Evolutionary conservation across 1,140 invertebrate genomes (phyloP).

Genomic region (Temnothorax longispinosus): DNA sequence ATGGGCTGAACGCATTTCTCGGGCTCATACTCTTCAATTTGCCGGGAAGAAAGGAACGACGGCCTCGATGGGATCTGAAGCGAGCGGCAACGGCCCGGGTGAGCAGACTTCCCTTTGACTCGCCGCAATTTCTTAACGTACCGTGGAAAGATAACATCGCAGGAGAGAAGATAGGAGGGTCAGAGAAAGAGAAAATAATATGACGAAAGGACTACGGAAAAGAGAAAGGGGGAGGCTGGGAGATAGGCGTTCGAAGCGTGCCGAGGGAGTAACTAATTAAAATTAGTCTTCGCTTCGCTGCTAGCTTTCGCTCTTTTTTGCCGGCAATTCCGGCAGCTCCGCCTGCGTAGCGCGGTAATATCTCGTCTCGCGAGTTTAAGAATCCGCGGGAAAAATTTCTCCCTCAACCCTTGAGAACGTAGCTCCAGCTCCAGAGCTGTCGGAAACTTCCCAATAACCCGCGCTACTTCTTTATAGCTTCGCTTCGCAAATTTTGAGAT

Average conservation of each 20-base stretch:
- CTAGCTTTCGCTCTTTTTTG: conserved; percentile 53
- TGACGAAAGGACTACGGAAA: conserved; percentile 21
- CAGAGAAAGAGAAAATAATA: conserved; percentile 51
- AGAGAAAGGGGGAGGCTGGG: conserved; percentile 32
- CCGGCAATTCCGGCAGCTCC: conserved; percentile 35
- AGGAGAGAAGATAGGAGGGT: conserved; percentile 4
- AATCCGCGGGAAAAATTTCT: conserved; percentile 49
- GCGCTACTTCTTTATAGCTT: conserved; percentile 10
- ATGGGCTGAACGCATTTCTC: conserved; percentile 33
- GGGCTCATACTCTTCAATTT: conserved; percentile 55
- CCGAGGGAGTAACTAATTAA: conserved; percentile 66
- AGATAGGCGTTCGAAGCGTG: conserved; percentile 42
- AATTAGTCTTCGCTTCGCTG: conserved; percentile 65
- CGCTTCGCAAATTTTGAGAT: background rate
- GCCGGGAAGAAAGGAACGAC: conserved; percentile 21
- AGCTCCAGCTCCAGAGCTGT: background rate
- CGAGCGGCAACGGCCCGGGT: conserved; percentile 1
- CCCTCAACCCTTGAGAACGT: background rate
- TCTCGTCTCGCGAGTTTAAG: conserved; percentile 47
- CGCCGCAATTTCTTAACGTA: conserved; percentile 69
- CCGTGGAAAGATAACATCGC: conserved; percentile 65
- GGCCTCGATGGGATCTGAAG: conserved; percentile 45
- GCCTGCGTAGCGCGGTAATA: conserved; percentile 23
- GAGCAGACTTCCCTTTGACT: conserved; percentile 63
- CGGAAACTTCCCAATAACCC: conserved; percentile 33